These are phyloP conservation scores for Anniella stebbinsi DNA, from an alignment of 2,797 vertebrate species.

Conservation along the genomic window DNA sequence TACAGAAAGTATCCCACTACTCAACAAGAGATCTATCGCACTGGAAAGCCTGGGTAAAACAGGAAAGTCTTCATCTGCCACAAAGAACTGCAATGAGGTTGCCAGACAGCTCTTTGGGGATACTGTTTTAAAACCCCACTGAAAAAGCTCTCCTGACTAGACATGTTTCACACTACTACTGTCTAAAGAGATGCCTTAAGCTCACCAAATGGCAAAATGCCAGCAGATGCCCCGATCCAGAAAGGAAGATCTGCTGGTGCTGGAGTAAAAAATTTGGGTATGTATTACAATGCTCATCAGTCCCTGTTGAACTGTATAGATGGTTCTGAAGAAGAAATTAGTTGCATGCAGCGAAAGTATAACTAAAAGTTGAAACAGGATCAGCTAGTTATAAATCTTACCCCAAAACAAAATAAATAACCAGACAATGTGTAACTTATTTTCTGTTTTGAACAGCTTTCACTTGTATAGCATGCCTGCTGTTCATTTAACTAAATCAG, in stretches of 20 bases:
- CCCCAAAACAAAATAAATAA: constrained; percentile 23
- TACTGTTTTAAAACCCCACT: neutral
- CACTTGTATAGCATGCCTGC: constrained; percentile 20
- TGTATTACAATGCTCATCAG: no score
- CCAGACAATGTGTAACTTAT: neutral
- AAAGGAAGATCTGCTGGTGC: neutral
- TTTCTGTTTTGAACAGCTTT: constrained; percentile 25
- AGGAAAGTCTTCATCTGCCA: neutral
- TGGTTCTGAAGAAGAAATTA: neutral
- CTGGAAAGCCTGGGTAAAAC: neutral
- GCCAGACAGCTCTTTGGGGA: neutral
- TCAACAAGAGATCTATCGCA: neutral
- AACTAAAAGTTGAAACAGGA: neutral
- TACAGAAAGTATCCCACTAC: neutral
- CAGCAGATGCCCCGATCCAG: neutral
- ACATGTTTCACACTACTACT: neutral
- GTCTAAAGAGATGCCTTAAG: neutral
- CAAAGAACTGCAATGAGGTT: neutral
- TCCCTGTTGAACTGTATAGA: neutral
- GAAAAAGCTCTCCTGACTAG: neutral
- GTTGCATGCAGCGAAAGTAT: neutral
- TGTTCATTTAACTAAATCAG: constrained; percentile 51
- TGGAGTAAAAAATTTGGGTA: neutral
- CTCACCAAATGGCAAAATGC: neutral
- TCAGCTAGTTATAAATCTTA: constrained; percentile 40